Conservation (phyloP, 2,888 invertebrate genomes). For the Clostera curtula region DNA sequence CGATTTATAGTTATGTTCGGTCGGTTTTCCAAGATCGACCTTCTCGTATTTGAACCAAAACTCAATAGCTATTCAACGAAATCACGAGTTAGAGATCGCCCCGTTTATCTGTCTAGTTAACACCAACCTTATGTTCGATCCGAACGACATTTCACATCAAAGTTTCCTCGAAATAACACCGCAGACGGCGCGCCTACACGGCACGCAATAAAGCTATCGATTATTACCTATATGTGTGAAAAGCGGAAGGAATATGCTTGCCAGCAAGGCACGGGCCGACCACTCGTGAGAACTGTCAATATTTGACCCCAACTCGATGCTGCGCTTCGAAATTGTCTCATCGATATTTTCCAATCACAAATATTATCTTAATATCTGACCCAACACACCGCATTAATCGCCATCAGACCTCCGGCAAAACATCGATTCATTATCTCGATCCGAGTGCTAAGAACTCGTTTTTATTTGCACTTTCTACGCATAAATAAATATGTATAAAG, state of each 20-base stretch:
- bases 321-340: conserved; percentile 70
- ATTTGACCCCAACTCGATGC: conserved; percentile 56
- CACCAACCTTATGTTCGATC: conserved; percentile 40
- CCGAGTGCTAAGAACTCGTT: conserved; percentile 57
- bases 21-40: not conserved
- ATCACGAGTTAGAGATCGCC: conserved; percentile 32
- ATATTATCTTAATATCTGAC: conserved; percentile 45
- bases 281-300: conserved; percentile 72
- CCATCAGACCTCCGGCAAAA: conserved; percentile 31
- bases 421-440: conserved; percentile 60
- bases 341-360: conserved; percentile 68
- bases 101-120: conserved; percentile 57
- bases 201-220: conserved; percentile 70
- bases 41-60: not conserved
- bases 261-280: conserved; percentile 50
- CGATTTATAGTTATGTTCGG: too few species aligned
- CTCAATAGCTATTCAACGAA: conserved; percentile 29
- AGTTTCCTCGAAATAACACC: conserved; percentile 65
- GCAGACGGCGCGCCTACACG: conserved; percentile 45
- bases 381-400: conserved; percentile 22
- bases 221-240: conserved; percentile 74
- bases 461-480: conserved; percentile 72
- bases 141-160: conserved; percentile 48
- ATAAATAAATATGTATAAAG: conserved; percentile 68
- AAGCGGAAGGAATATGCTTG: conserved; percentile 65